These are phyloP conservation scores for Acestrorhynchus altus DNA, from an alignment of 2,797 vertebrate genomes.

Conservation along the genomic window DNA sequence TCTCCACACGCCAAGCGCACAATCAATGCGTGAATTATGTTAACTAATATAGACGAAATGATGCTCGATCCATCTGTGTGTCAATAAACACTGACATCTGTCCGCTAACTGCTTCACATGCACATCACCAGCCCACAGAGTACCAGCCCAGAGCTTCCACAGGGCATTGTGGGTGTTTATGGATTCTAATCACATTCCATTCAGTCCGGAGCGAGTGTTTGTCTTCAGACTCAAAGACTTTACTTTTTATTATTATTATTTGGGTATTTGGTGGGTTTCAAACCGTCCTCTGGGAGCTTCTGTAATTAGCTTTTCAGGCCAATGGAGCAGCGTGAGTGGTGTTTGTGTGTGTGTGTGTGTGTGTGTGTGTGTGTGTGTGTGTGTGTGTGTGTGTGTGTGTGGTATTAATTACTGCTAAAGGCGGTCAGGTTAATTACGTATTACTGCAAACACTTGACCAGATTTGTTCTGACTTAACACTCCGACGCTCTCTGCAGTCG, in stretches of 20 bases:
- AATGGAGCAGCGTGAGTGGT: constrained; percentile 12
- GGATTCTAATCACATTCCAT: constrained; percentile 33
- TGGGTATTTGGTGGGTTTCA: not conserved
- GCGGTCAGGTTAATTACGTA: constrained; percentile 64
- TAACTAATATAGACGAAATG: constrained; percentile 42
- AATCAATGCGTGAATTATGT: constrained; percentile 49
- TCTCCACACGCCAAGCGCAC: constrained; percentile 18
- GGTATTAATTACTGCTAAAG: constrained; percentile 65
- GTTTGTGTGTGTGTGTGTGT: constrained; percentile 42
- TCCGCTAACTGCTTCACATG: constrained; percentile 26
- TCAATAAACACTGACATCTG: constrained; percentile 29
- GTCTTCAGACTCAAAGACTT: not conserved
- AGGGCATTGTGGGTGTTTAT: constrained; percentile 4
- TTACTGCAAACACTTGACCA: constrained; percentile 60
- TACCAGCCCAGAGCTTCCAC: not conserved
- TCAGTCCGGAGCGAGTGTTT: not conserved
- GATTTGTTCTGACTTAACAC: constrained; percentile 46
- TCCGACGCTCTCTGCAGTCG: constrained; percentile 14
- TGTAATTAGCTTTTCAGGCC: constrained; percentile 42
- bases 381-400: constrained; percentile 50
- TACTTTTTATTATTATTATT: constrained; percentile 21
- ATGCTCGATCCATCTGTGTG: constrained; percentile 38
- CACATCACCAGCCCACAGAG: constrained; percentile 20
- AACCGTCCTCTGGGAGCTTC: constrained; percentile 35
- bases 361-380: constrained; percentile 5